phyloP scores from a whole-genome alignment of 1,140 invertebrate species.

The Tetramorium parvispinum region DNA sequence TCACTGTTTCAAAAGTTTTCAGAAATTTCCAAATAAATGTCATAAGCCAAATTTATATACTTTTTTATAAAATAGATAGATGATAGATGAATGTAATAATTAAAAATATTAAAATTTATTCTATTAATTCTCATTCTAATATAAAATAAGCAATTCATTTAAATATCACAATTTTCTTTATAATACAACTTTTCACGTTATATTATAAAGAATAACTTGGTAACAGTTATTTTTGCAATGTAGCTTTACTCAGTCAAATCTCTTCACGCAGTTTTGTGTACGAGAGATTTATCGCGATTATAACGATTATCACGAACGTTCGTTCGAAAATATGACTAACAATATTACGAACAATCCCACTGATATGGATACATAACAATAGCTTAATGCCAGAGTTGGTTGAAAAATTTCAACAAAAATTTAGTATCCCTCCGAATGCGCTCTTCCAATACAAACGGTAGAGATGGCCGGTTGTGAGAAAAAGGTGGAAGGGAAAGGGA shows the following conservation, averaged over 20 bases:
- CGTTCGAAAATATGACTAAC: conserved; percentile 2
- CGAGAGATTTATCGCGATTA: conserved; percentile 26
- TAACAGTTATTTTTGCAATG: background rate
- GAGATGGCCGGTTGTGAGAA: background rate
- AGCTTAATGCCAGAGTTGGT: conserved; percentile 4
- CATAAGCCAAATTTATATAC: background rate
- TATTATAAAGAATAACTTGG: background rate
- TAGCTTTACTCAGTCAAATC: background rate
- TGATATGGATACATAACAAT: background rate
- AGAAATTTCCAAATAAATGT: background rate
- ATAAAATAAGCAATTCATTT: background rate
- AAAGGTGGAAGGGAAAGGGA: background rate
- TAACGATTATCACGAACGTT: background rate
- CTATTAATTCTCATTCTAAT: background rate
- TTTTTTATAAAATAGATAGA: background rate
- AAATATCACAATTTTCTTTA: background rate
- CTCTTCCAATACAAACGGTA: background rate
- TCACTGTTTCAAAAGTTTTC: background rate
- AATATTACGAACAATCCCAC: conserved; percentile 7
- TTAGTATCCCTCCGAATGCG: background rate
- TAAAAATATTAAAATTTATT: background rate
- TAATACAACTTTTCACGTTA: background rate
- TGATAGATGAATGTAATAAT: background rate
- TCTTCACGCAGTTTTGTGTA: background rate
- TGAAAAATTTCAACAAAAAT: conserved; percentile 31